These are phyloP conservation scores for Lepus americanus DNA, from an alignment of 2,113 vertebrate species.

Conservation along the genomic window DNA sequence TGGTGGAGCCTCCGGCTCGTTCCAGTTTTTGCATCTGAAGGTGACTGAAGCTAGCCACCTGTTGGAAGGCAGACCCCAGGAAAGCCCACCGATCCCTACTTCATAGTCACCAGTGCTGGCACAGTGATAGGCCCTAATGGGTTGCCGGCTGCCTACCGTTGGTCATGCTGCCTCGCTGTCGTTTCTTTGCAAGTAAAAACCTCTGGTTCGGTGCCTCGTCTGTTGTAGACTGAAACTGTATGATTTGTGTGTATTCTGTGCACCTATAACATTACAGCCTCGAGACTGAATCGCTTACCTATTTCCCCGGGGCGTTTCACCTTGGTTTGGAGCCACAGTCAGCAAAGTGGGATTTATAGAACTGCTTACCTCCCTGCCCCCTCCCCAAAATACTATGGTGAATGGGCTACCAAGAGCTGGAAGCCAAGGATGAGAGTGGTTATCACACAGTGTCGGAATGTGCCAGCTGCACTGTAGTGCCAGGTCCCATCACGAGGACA, in stretches of 20 bases:
- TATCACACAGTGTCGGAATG: background rate
- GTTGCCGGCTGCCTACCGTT: background rate
- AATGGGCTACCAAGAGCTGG: slow-evolving; percentile 31
- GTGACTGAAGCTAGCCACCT: slow-evolving; percentile 74
- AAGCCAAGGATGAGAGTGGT: background rate
- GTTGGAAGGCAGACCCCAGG: slow-evolving; percentile 76
- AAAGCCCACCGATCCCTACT: background rate
- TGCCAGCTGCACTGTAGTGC: background rate
- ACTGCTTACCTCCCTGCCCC: background rate
- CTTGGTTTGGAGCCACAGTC: slow-evolving; percentile 22
- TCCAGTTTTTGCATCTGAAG: slow-evolving; percentile 59
- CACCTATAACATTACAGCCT: background rate
- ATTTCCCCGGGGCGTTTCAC: background rate
- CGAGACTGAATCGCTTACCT: background rate
- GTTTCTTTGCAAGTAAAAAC: slow-evolving; percentile 58
- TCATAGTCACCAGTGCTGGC: background rate
- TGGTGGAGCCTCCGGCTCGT: slow-evolving; percentile 57
- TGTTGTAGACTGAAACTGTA: background rate
- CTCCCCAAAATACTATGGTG: background rate
- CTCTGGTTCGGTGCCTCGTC: background rate
- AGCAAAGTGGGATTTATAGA: background rate
- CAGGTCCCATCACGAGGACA: background rate
- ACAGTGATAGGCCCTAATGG: background rate
- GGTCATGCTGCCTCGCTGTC: slow-evolving; percentile 35
- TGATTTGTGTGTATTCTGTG: background rate